Evolutionary conservation across 1,140 invertebrate species (phyloP).

Genomic region (Papilio glaucus): DNA sequence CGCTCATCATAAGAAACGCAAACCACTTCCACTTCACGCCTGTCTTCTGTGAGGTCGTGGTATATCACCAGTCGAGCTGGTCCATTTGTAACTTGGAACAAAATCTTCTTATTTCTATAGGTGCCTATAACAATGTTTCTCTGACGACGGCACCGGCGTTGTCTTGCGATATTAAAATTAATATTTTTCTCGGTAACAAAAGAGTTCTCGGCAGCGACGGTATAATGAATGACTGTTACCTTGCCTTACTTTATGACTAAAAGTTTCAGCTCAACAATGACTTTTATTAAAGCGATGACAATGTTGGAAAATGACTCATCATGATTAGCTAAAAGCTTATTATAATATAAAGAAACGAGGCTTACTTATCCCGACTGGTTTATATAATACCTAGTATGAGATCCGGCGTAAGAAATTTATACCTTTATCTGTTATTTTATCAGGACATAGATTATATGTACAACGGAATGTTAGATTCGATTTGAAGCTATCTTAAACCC

Average conservation of each 20-base stretch:
- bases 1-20: no score
- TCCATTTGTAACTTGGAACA: not conserved
- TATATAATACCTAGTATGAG: no score
- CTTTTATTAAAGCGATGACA: not conserved
- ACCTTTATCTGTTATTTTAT: no score
- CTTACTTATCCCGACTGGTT: no score
- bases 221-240: conserved; percentile 2
- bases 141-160: not conserved
- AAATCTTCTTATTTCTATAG: not conserved
- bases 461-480: no score
- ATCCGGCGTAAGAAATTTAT: no score
- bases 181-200: conserved; percentile 11
- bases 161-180: not conserved
- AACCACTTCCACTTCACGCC: no score
- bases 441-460: no score
- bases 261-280: conserved; percentile 7
- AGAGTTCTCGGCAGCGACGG: not conserved
- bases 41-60: no score
- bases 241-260: not conserved
- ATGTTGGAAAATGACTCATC: not conserved
- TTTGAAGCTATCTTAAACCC: no score
- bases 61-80: no score
- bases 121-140: not conserved
- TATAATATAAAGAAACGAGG: not conserved
- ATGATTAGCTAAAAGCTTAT: conserved; percentile 4